Evolutionary conservation across 2,113 vertebrate genomes (phyloP), one percentile per base, ranked within the genome.

Genomic region (Bubo bubo): DNA sequence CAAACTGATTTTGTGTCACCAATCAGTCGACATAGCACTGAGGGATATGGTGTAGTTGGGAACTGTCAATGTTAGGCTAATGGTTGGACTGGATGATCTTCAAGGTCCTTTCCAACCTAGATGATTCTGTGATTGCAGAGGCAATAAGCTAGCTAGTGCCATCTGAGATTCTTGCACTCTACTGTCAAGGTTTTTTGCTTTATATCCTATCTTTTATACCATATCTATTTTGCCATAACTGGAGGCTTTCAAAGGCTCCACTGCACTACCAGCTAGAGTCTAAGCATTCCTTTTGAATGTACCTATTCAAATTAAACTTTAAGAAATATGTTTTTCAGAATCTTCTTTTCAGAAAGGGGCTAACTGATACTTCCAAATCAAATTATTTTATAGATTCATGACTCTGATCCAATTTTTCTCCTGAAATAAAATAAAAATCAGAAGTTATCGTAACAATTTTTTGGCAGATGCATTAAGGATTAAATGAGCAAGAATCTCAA

Each of bases 301-400:
- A 55, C 23, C 10, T 66, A 37, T 56, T 60, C 26, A 80, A 72
- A 49, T 23, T 12, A 66, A 73, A 62, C 26, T 66, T 28, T 2
- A 41, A 43, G 62, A 39, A 14, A 14, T 14, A 53, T 5, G 9
- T 22, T 89, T 96, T 37, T 64, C 30, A 64, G 34, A 74, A 87
- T 37, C 39, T 37, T 68, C 43, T 64, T 88, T 90, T 70, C 73
- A 70, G 64, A 67, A 86, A 53, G 55, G 22, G 23, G 8, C 5
- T n/a, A 52, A 32, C 8, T 22, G 35, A 10, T 81, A 90, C 47
- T 87, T 95, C 75, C 39, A 93, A 97, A 60, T 80, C 39, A 83
- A 96, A 98, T 94, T 28, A 8, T 73, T 80, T 91, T 67, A 55
- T 12, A 76, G 62, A 45, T 88, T 88, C 53, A 49, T 35, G 43